Base-by-base conservation (phyloP, 2,113 vertebrate species). In the Muntiacus muntjak region DNA sequence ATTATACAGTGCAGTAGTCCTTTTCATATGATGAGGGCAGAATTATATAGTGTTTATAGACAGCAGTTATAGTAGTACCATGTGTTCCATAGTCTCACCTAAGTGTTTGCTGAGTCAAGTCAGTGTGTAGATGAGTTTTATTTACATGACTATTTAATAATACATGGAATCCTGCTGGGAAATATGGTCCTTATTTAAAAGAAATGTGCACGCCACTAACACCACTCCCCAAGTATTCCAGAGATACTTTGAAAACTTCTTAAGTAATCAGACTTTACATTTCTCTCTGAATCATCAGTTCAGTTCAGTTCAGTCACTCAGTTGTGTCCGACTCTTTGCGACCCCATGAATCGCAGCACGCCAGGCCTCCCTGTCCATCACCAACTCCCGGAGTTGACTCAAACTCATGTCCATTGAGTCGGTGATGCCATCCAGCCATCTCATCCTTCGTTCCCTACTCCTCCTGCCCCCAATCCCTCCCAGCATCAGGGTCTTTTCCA, bases 241-340 rank as follows among this genome's bases (percentile, higher is more conserved):
- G 25, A 95, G 82, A 91, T 83, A 54, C 19, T 94, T 83, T 96
- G 71, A 95, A 94, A 93, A 91, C 33, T 58, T 25, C 8, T 76
- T 79, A 94, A 96, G n/a, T 76, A 92, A 64, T 78, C 43, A 94
- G 33, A 67, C 21, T 43, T 82, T 52, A 60, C 12, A 67, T 95
- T 96, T 92, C 50, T 87, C n/a, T 89, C 30, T 78, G 76, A 83
- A 91, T 95, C 60, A 55, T 62, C 47, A 50, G 47, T 50, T 50
- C 13, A 50, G 47, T 50, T 50, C 47, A 50, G 13, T 50, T 50
- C 47, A 14, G 47, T 50, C 47, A 13, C 47, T 50, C 47, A 50
- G 47, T 50, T 13, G 12, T 50, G 47, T 50, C 47, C 47, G 47
- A 50, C 12, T 50, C 47, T 50, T 50, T 50, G 47, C 12, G 3